These are phyloP conservation scores for Phortica okadai DNA, from an alignment of 2,888 invertebrate genomes.

Conservation along the genomic window DNA sequence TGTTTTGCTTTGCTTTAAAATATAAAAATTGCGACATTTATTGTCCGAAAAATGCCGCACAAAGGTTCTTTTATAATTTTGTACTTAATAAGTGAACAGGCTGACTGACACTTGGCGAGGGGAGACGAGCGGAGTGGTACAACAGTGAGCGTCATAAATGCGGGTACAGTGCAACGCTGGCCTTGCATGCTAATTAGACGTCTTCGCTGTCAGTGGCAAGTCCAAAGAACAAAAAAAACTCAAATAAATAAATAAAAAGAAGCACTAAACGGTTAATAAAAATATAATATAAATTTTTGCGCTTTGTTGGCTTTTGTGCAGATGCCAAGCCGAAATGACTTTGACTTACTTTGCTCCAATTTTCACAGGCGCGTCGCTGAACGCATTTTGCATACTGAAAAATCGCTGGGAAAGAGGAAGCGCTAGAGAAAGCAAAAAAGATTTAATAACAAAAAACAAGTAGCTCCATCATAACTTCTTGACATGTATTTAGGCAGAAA, in stretches of 20 bases:
- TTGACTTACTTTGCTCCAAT: constrained; percentile 32
- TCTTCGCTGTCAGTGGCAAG: constrained; percentile 31
- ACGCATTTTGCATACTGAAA: constrained; percentile 13
- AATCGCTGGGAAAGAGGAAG: not conserved
- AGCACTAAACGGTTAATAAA: constrained; percentile 19
- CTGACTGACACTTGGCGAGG: not conserved
- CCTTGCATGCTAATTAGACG: constrained; percentile 25
- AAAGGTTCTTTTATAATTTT: constrained; percentile 18
- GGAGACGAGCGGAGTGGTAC: not conserved
- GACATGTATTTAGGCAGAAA: too few relatives aligned
- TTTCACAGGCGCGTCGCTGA: constrained; percentile 10
- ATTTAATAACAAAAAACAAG: not conserved
- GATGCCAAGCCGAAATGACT: constrained; percentile 23
- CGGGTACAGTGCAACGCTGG: not conserved
- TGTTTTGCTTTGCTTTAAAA: not conserved
- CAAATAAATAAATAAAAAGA: not conserved
- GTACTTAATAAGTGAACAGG: constrained; percentile 17
- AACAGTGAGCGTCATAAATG: not conserved
- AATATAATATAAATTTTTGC: constrained; percentile 29
- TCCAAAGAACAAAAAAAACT: constrained; percentile 23
- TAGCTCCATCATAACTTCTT: not conserved
- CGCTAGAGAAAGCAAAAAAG: not conserved
- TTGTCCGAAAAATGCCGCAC: not conserved
- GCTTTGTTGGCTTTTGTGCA: constrained; percentile 22
- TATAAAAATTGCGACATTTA: constrained; percentile 8